Evolutionary conservation across 2,113 vertebrate species (phyloP), one percentile per base, ranked within the genome.

Genomic region (Calypte anna): DNA sequence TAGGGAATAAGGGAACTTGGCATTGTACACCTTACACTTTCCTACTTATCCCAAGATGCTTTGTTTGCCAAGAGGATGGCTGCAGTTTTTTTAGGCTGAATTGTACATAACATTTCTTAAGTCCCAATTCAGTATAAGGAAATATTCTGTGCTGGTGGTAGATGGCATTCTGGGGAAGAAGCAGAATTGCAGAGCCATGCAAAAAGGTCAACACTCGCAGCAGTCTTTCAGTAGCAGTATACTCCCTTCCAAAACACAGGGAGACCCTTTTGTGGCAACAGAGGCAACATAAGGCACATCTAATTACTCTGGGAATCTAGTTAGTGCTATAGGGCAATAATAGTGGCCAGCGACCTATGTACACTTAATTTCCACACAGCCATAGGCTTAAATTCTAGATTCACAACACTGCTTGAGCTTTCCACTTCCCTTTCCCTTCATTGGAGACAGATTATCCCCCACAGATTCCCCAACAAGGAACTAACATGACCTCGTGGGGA

Each of bases 341-440:
- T 2, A 69, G 30, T 8, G 11, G 38, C 46, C 78, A 55, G 31
- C 12, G 54, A 80, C 23, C n/a, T 38, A 61, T 0, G 0, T 46
- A 30, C 17, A 22, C 23, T 59, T 30, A 48, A 19, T 28, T 80
- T 73, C 62, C 59, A 55, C 59, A 55, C 3, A 69, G 31, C 15
- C 14, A 69, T 0, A 81, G 57, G 50, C 30, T 87, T 54, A 44
- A 58, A 77, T 66, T 23, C 38, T 23, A 10, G 28, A 38, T 61
- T 79, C 58, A 61, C 0, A 1, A 36, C 10, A 43, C 6, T 55
- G 22, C 24, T 27, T 3, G n/a, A 81, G 21, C 50, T 51, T 90
- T 85, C 61, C 33, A n/a, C 61, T 46, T 58, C 50, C 20, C 10
- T 43, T 72, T 75, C 70, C 48, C n/a, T 27, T 87, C 62, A 58